A percentile compares a stretch with the other conserved stretches of the same genome.
Evolutionary conservation across 1,140 invertebrate species (phyloP).

Genomic region (Pogonus chalceus): DNA sequence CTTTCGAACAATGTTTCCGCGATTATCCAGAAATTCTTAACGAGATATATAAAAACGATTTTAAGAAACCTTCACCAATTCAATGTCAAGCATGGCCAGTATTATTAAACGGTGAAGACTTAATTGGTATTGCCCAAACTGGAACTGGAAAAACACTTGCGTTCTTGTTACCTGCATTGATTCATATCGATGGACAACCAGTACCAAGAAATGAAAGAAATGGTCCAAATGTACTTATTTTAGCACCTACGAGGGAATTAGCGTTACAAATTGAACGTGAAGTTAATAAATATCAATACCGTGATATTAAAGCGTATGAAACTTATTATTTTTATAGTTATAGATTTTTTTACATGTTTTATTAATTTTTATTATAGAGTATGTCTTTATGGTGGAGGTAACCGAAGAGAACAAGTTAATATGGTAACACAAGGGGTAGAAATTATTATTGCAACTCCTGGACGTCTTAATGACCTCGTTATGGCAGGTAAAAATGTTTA

Average conservation of each 20-base stretch:
- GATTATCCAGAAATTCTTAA: slow-evolving; percentile 72
- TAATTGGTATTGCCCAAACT: slow-evolving; percentile 91
- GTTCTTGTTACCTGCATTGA: slow-evolving; percentile 80
- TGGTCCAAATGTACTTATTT: slow-evolving; percentile 75
- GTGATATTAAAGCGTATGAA: slow-evolving; percentile 67
- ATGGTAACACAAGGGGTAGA: slow-evolving; percentile 62
- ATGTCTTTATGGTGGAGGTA: slow-evolving; percentile 82
- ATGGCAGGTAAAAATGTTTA: neutral
- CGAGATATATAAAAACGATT: slow-evolving; percentile 74
- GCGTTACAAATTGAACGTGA: slow-evolving; percentile 86
- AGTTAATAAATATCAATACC: slow-evolving; percentile 76
- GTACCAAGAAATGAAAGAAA: slow-evolving; percentile 52
- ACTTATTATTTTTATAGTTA: no score
- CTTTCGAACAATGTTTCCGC: slow-evolving; percentile 77
- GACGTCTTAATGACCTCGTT: slow-evolving; percentile 70
- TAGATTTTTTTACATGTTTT: no score
- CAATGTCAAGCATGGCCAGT: slow-evolving; percentile 86
- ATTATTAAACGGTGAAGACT: slow-evolving; percentile 69
- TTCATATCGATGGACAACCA: slow-evolving; percentile 76
- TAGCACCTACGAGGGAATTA: slow-evolving; percentile 85
- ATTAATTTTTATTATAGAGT: slow-evolving; percentile 36
- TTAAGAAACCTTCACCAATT: slow-evolving; percentile 79
- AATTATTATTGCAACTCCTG: slow-evolving; percentile 83
- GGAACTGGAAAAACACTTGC: slow-evolving; percentile 69
- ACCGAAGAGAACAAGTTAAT: slow-evolving; percentile 63